Evolutionary conservation across 2,797 vertebrate species (phyloP), one percentile per base, ranked within the genome.

Genomic region (Diceros bicornis): DNA sequence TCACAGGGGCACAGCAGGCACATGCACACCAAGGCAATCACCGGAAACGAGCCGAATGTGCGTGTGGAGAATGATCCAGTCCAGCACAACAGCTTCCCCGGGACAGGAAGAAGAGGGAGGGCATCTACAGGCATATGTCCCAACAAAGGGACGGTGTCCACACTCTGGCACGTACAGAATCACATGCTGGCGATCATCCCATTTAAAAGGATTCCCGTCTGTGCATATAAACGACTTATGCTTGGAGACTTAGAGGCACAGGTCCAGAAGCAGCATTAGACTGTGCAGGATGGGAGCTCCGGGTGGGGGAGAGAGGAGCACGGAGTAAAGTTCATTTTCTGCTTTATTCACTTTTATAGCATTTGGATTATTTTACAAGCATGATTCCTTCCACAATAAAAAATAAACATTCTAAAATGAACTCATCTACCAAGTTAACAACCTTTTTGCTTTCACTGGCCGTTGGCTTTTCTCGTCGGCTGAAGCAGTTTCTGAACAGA

Each of bases 121-220:
- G 37, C 4, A 13, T 47, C 64, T 0, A 12, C 0, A 0, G 5
- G 14, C 4, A n/a, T 3, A 32, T 12, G 34, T 5, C 18, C n/a
- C 20, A n/a, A 50, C 62, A 20, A 21, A 6, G 71, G 69, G 47
- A 32, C 52, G 75, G 37, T 6, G 79, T 13, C 68, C 7, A 4
- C 52, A 2, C 72, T 29, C 17, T 1, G 50, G 20, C 23, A 4
- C 0, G 0, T 9, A 23, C 23, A 41, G 81, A 69, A 41, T 12
- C 86, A 25, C 32, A 2, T 2, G 44, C 4, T 27, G 11, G 17
- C 4, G 2, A 7, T 9, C 20, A 6, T 7, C 5, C 10, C 59
- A 3, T 44, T 34, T 6, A 32, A 57, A 21, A 32, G 14, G 1
- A 17, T 6, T 52, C 66, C 94, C 20, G 12, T 13, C 1, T 3